phyloP scores from a whole-genome alignment of 2,888 invertebrate genomes.

The Entomobrya proxima region DNA sequence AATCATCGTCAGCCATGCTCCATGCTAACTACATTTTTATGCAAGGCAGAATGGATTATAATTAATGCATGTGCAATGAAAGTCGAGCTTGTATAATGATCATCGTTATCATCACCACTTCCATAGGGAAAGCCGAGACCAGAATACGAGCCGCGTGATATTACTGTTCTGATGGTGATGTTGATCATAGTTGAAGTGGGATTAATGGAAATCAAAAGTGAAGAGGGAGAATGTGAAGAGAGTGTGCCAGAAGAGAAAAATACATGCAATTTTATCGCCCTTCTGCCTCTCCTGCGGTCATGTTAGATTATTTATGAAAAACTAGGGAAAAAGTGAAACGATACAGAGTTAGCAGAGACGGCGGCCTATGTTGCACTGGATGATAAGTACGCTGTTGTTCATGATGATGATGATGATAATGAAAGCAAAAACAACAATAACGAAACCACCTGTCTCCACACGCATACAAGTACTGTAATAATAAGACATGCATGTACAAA shows the following conservation, averaged over 20 bases:
- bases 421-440: background rate
- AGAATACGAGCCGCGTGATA: background rate
- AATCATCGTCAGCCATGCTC: background rate
- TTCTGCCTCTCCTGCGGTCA: slow-evolving; percentile 31
- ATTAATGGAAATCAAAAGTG: slow-evolving; percentile 42
- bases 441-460: slow-evolving; percentile 8
- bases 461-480: background rate
- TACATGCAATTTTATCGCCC: slow-evolving; percentile 26
- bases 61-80: slow-evolving; percentile 50
- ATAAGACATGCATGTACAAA: too few species aligned
- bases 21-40: background rate
- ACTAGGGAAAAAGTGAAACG: background rate
- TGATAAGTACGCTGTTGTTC: background rate
- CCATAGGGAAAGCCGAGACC: background rate
- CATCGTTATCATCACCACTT: slow-evolving; percentile 4
- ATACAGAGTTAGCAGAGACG: background rate
- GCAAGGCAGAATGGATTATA: background rate
- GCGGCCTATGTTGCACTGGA: background rate
- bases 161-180: background rate
- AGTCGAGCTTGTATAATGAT: background rate
- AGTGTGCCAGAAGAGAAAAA: slow-evolving; percentile 1
- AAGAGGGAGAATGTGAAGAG: background rate
- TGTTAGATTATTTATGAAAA: slow-evolving; percentile 59
- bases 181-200: slow-evolving; percentile 15
- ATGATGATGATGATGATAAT: background rate